Evolutionary conservation across 37 sponge, comb jelly and placozoan species (phyloP).

Genomic region (Eunapius fragilis): DNA sequence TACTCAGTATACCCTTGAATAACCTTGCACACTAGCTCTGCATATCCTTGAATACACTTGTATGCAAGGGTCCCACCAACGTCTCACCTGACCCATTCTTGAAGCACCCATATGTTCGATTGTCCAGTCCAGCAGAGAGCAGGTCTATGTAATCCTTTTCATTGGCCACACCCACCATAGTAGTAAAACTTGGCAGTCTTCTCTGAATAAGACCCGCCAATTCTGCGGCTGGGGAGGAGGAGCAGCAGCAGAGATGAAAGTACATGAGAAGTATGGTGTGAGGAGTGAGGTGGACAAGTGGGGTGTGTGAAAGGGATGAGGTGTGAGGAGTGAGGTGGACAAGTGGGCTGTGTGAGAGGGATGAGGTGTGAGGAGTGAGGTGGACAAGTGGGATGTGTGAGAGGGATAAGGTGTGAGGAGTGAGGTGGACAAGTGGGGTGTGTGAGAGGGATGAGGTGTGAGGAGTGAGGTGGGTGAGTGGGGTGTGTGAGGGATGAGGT

Average conservation of each 20-base stretch:
- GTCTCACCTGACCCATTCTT: constrained; percentile 27
- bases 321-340: too few relatives aligned
- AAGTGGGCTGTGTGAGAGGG: too few relatives aligned
- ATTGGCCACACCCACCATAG: constrained; percentile 5
- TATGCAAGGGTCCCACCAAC: neutral
- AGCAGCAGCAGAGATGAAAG: neutral
- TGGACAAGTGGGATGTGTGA: too few relatives aligned
- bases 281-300: too few relatives aligned
- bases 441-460: too few relatives aligned
- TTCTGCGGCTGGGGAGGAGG: neutral
- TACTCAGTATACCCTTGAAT: neutral
- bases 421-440: too few relatives aligned
- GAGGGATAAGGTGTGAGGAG: too few relatives aligned
- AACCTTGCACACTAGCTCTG: neutral
- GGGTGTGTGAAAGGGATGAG: too few relatives aligned
- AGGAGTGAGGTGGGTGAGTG: too few relatives aligned
- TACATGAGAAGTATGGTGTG: too few relatives aligned
- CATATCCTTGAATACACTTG: neutral
- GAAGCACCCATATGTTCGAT: constrained; percentile 27
- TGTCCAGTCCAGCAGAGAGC: neutral
- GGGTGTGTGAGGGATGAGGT: too few relatives aligned
- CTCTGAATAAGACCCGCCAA: neutral
- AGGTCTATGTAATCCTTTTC: constrained; percentile 11
- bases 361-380: too few relatives aligned
- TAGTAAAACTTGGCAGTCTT: neutral